Evolutionary conservation across 2,113 vertebrate genomes (phyloP).

Genomic region (Picathartes gymnocephalus): DNA sequence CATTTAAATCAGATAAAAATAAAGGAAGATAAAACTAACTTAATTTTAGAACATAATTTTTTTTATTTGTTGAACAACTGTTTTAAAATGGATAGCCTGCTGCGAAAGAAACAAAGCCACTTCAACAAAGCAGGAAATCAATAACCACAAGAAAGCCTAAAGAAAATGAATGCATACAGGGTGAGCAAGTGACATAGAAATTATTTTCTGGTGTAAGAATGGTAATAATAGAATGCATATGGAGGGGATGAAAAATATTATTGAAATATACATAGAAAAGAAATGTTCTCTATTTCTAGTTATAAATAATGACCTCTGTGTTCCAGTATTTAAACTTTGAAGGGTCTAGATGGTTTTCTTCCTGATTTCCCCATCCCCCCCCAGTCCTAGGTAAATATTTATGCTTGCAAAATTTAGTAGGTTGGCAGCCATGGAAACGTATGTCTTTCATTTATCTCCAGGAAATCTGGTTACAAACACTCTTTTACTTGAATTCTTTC

Average conservation of each 20-base stretch:
- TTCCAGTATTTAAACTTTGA: constrained; percentile 38
- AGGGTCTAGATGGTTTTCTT: constrained; percentile 26
- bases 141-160: constrained; percentile 55
- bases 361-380: not conserved
- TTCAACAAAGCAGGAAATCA: constrained; percentile 61
- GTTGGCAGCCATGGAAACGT: constrained; percentile 17
- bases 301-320: constrained; percentile 47
- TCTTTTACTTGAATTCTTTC: constrained; percentile 28
- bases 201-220: constrained; percentile 49
- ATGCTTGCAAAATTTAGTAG: constrained; percentile 54
- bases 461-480: constrained; percentile 39
- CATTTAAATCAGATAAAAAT: constrained; percentile 39
- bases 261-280: constrained; percentile 9
- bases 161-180: constrained; percentile 43
- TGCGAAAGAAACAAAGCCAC: constrained; percentile 50
- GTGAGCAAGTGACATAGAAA: constrained; percentile 24
- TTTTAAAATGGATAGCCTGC: constrained; percentile 50
- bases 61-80: constrained; percentile 36
- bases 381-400: constrained; percentile 58
- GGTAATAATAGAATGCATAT: constrained; percentile 45
- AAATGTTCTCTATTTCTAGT: constrained; percentile 19
- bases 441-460: constrained; percentile 49
- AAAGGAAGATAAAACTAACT: constrained; percentile 50
- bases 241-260: not conserved
- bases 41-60: constrained; percentile 25